Evolutionary conservation across 2,797 vertebrate genomes (phyloP).

Genomic region (Phoeniculus purpureus): DNA sequence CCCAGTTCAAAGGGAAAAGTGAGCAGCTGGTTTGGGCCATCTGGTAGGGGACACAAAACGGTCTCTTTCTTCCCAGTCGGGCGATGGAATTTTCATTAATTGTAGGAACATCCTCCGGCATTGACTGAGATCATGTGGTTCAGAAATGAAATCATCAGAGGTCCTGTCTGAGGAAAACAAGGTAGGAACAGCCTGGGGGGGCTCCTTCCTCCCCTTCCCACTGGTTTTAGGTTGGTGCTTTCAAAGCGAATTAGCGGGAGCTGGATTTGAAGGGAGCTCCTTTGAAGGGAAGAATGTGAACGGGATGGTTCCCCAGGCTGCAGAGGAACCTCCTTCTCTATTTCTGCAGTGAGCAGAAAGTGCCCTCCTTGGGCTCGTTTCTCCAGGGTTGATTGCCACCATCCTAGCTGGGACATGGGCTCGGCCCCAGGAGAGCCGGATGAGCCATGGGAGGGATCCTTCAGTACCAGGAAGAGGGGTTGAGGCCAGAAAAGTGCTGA

Average conservation of each 20-base stretch:
- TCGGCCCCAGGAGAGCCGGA: no score
- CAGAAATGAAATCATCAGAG: conserved; percentile 19
- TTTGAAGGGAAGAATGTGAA: conserved; percentile 18
- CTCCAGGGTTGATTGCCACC: neutral
- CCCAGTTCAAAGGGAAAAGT: conserved; percentile 59
- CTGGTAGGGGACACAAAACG: conserved; percentile 51
- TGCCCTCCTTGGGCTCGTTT: neutral
- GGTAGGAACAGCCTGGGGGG: neutral
- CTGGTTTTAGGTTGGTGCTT: neutral
- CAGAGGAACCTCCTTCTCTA: neutral
- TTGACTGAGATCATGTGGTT: conserved; percentile 24
- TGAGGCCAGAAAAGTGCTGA: neutral
- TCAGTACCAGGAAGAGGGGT: neutral
- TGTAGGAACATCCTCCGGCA: conserved; percentile 40
- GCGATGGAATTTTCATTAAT: conserved; percentile 56
- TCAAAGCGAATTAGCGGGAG: conserved; percentile 31
- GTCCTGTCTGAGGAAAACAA: neutral
- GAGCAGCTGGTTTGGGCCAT: conserved; percentile 56
- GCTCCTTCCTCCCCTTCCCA: neutral
- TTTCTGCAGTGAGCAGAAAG: neutral
- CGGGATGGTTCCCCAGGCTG: neutral
- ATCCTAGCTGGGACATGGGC: neutral
- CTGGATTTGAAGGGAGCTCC: conserved; percentile 14
- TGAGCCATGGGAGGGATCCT: neutral
- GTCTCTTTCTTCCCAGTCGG: conserved; percentile 39